Evolutionary conservation across 1,140 invertebrate species (phyloP), one percentile per base, ranked within the genome.

Genomic region (Scaptodrosophila lebanonensis): DNA sequence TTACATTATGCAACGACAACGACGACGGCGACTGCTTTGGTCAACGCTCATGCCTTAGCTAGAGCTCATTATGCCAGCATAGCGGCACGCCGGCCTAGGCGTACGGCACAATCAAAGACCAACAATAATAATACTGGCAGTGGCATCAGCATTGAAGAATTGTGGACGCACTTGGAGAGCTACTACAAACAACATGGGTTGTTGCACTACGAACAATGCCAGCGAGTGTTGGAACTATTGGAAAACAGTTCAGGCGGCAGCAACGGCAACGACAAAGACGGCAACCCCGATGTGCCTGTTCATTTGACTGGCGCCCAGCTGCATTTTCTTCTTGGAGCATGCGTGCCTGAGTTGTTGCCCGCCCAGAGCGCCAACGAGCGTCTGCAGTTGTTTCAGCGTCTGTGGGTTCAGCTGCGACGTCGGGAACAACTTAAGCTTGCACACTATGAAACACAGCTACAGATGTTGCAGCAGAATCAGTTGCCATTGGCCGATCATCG

Each of bases 311-410:
- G 30, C 0, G 53, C 42, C 1, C 71, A 86, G 13, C 30, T 67
- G 33, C 64, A 83, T 35, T 86, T 86, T 13, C 48, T 86, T 1
- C 39, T 86, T 1, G 65, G 65, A 1, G 40, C 69, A 2, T 85
- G 83, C 43, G 84, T 83, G 20, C 72, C 73, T 1, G 63, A 79
- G 4, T 11, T 79, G 7, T 30, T 86, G 35, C 84, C 84, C 0
- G 56, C 73, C 0, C 59, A 60, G 16, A 66, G 33, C n/a, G 47
- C 38, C 2, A 45, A 32, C 4, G 53, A 71, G 13, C 66, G 84
- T 0, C 22, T 70, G 12, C 12, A 27, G n/a, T 36, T 83, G 3
- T 86, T 76, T 12, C 42, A 57, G 11, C 45, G 60, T 12, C 17
- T 86, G 0, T 86, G 84, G 84, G 1, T 33, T 1, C 68, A 82